Evolutionary conservation across 2,888 invertebrate genomes (phyloP).

Genomic region (Molanna angustata): DNA sequence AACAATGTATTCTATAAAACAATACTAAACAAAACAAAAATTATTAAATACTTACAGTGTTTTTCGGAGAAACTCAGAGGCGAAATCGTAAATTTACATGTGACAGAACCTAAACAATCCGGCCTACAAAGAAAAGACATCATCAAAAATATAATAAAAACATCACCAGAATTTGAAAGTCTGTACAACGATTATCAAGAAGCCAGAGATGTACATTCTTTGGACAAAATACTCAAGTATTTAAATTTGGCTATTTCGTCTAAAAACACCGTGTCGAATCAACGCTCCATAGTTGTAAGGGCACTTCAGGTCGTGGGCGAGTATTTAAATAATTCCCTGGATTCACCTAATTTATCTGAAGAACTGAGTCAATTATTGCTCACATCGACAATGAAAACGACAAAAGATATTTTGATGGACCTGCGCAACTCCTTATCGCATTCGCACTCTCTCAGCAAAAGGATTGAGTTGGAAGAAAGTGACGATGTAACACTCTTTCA

Average conservation of each 20-base stretch:
- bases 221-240: constrained; percentile 1
- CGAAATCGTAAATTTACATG: not conserved
- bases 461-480: not conserved
- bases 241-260: not conserved
- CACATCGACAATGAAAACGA: constrained; percentile 1
- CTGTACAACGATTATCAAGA: constrained; percentile 9
- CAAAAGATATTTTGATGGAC: not conserved
- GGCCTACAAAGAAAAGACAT: not conserved
- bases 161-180: not conserved
- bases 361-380: constrained; percentile 2
- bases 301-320: constrained; percentile 7
- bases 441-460: not conserved
- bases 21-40: not conserved
- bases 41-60: not conserved
- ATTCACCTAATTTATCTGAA: constrained; percentile 10
- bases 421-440: constrained; percentile 13
- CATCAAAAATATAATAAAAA: not conserved
- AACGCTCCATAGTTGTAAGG: not conserved
- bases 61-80: not conserved
- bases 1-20: constrained; percentile 6
- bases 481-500: not conserved
- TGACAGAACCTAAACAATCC: not conserved
- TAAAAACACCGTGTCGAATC: not conserved
- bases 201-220: constrained; percentile 8
- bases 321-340: constrained; percentile 7